Evolutionary conservation across 2,888 invertebrate genomes (phyloP).

Genomic region (Nezara viridula): DNA sequence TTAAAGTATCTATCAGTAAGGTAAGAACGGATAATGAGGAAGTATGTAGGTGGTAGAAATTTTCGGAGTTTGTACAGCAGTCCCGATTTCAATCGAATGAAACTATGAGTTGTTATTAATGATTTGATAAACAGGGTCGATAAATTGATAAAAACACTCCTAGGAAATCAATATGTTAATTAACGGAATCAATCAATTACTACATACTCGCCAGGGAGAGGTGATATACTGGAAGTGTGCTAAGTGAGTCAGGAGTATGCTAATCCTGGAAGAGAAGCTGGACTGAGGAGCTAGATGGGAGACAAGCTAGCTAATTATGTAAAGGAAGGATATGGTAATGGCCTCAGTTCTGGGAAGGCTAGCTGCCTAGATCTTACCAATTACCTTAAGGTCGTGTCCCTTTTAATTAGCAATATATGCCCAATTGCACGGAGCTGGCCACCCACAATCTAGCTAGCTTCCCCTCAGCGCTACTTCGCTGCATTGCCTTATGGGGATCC

Average conservation of each 20-base stretch:
- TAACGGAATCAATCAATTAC: not conserved
- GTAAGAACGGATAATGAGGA: too few relatives aligned
- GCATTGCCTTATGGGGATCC: not conserved
- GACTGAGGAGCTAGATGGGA: not conserved
- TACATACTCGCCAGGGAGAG: not conserved
- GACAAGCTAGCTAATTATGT: slow-evolving; percentile 39
- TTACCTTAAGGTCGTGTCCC: slow-evolving; percentile 50
- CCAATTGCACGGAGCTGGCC: slow-evolving; percentile 33
- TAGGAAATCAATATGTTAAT: not conserved
- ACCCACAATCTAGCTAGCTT: slow-evolving; percentile 39
- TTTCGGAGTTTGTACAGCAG: too few relatives aligned
- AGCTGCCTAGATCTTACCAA: not conserved
- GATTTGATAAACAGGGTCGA: too few relatives aligned
- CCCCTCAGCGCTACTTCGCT: not conserved
- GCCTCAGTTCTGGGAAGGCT: slow-evolving; percentile 21
- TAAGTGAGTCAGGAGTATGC: not conserved
- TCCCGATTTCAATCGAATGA: too few relatives aligned
- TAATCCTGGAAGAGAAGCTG: not conserved
- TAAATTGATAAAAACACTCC: too few relatives aligned
- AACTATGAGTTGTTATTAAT: too few relatives aligned
- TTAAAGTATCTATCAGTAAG: too few relatives aligned
- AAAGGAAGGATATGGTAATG: slow-evolving; percentile 33
- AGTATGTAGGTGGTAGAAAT: too few relatives aligned
- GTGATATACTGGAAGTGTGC: slow-evolving; percentile 15
- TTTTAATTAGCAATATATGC: slow-evolving; percentile 34